These are phyloP conservation scores for Ernsta delagoae DNA, from an alignment of 2,888 invertebrate genomes.

Conservation along the genomic window DNA sequence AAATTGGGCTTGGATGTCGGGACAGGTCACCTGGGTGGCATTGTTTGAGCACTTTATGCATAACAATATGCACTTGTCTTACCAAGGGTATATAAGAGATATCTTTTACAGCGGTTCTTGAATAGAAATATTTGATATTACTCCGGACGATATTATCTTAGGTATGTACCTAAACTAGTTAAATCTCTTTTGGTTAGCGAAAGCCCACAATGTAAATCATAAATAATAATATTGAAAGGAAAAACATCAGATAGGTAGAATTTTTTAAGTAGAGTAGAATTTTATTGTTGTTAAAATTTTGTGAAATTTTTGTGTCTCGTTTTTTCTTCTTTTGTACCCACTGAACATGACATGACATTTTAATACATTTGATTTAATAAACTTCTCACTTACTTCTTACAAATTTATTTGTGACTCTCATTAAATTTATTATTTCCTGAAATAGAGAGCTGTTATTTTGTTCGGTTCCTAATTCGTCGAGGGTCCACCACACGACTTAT, in stretches of 20 bases:
- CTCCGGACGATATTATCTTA: too few species aligned
- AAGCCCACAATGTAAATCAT: too few species aligned
- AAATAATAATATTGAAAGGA: too few species aligned
- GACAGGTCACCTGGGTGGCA: slow-evolving; percentile 56
- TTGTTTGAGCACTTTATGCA: slow-evolving; percentile 59
- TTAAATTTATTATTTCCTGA: neutral
- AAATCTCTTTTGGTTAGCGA: neutral
- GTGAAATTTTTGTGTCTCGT: too few species aligned
- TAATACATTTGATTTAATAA: too few species aligned
- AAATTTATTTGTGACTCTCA: too few species aligned
- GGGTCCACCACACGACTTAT: neutral
- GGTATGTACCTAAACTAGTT: neutral
- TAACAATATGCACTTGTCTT: slow-evolving; percentile 46
- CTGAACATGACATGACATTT: too few species aligned
- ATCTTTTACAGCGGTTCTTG: neutral
- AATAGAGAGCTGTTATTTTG: neutral
- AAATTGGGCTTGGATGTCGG: slow-evolving; percentile 46
- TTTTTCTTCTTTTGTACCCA: too few species aligned
- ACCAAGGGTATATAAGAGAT: slow-evolving; percentile 2
- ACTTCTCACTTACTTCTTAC: too few species aligned
- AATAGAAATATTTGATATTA: neutral
- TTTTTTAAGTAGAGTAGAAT: too few species aligned
- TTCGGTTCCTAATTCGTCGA: neutral
- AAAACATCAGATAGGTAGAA: too few species aligned
- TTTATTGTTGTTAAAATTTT: too few species aligned